phyloP scores from a whole-genome alignment of 2,113 vertebrate species.

The Hippocampus mohnikei region DNA sequence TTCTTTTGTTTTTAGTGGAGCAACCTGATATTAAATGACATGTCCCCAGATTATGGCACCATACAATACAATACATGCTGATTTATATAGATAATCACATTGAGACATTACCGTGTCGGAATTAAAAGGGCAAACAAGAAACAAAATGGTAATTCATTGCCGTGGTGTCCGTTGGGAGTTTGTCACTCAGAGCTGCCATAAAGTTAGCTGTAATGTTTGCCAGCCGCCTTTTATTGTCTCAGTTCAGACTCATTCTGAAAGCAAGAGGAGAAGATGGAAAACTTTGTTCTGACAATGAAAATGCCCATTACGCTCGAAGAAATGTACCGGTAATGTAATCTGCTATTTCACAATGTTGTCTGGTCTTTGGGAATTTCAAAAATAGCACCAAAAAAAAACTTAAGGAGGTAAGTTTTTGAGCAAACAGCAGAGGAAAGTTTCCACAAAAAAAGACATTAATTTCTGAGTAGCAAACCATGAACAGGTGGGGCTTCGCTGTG shows the following conservation, averaged over 20 bases:
- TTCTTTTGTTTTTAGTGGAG: not conserved
- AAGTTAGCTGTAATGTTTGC: conserved; percentile 4
- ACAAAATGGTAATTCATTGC: not conserved
- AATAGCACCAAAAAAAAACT: too few relatives aligned
- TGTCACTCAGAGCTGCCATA: not conserved
- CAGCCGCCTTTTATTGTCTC: not conserved
- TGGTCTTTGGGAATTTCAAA: too few relatives aligned
- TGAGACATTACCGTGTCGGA: not conserved
- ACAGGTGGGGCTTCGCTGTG: too few relatives aligned
- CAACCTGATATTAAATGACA: not conserved
- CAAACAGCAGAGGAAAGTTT: too few relatives aligned
- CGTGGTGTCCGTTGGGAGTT: not conserved
- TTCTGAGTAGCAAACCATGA: too few relatives aligned
- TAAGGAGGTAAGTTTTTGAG: too few relatives aligned
- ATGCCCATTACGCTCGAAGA: too few relatives aligned
- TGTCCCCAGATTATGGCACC: not conserved
- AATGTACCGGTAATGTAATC: too few relatives aligned
- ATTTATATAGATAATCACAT: too few relatives aligned
- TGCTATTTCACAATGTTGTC: too few relatives aligned
- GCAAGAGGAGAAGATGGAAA: not conserved
- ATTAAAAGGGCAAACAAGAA: not conserved
- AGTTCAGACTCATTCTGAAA: not conserved
- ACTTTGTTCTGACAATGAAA: not conserved
- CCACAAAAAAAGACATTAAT: too few relatives aligned
- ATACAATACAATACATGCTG: too few relatives aligned